phyloP scores from a whole-genome alignment of 2,888 invertebrate species.

The Quadroppia sp. region DNA sequence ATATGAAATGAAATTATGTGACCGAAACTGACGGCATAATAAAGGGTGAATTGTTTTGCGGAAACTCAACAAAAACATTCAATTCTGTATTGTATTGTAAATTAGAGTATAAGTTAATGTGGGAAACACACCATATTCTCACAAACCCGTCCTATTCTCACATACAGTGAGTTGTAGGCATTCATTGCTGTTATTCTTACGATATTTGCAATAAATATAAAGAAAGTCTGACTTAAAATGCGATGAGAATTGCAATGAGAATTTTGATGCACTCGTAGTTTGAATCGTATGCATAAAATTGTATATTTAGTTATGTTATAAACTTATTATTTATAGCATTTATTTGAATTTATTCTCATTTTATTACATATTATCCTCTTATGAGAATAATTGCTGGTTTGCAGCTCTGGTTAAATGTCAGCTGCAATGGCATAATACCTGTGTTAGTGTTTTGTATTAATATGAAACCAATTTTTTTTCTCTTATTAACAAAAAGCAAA shows the following conservation, averaged over 20 bases:
- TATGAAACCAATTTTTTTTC: not conserved
- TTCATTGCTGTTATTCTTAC: no score
- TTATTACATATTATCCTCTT: not conserved
- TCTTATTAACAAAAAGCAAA: not conserved
- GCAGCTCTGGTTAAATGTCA: conserved; percentile 22
- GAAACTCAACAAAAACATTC: conserved; percentile 11
- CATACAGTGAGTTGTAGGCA: no score
- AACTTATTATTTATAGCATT: conserved; percentile 5
- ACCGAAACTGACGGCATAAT: conserved; percentile 13
- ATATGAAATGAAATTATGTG: conserved; percentile 14
- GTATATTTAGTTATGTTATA: conserved; percentile 19
- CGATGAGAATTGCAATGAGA: not conserved
- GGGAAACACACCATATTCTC: conserved; percentile 19
- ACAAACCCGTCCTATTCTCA: no score
- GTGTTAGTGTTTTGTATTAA: conserved; percentile 1
- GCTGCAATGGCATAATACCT: conserved; percentile 10
- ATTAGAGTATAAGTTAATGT: conserved; percentile 16
- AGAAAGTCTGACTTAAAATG: not conserved
- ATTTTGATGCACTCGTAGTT: not conserved
- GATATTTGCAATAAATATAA: not conserved
- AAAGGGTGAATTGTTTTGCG: conserved; percentile 1
- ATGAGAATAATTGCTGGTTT: conserved; percentile 29
- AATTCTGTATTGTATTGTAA: conserved; percentile 2
- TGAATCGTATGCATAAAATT: not conserved
- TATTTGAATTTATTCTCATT: not conserved